A percentile compares a stretch with the other conserved stretches of the same genome.
phyloP scores from a whole-genome alignment of 2,113 vertebrate genomes.

The Ceyx margarethae region DNA sequence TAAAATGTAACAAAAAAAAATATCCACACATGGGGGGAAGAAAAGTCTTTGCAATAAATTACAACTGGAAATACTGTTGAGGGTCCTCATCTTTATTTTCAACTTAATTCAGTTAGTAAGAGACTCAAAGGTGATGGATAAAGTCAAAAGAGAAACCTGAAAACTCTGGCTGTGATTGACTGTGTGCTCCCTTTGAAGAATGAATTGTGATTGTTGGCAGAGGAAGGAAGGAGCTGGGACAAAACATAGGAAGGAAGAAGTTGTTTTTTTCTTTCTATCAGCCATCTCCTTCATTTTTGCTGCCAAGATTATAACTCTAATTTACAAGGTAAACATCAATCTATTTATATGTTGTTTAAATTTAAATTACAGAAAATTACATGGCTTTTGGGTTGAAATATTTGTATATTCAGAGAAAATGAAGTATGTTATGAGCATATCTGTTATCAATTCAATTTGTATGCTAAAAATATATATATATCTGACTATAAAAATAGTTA shows the following conservation, averaged over 20 bases:
- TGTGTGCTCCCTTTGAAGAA: conserved; percentile 55
- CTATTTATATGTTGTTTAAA: conserved; percentile 23
- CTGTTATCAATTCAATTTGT: too few relatives aligned
- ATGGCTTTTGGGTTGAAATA: too few relatives aligned
- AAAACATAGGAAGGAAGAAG: conserved; percentile 73
- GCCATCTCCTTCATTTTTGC: conserved; percentile 24
- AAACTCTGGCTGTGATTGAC: conserved; percentile 26
- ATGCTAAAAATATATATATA: too few relatives aligned
- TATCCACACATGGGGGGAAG: accelerated
- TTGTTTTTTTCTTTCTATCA: background rate
- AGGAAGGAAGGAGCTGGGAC: conserved; percentile 72
- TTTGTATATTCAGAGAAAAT: too few relatives aligned
- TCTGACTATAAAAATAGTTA: too few relatives aligned
- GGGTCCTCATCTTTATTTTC: background rate
- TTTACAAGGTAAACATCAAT: conserved; percentile 54
- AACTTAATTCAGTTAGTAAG: background rate
- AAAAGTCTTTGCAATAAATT: background rate
- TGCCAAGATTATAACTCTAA: conserved; percentile 46
- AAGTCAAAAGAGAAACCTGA: background rate
- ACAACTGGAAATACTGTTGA: background rate
- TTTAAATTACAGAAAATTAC: conserved; percentile 29
- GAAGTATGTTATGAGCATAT: too few relatives aligned
- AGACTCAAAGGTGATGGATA: background rate
- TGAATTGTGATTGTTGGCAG: conserved; percentile 68
- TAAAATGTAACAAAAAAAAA: background rate